Evolutionary conservation across 2,113 vertebrate species (phyloP), one percentile per base, ranked within the genome.

Genomic region (Mola mola): DNA sequence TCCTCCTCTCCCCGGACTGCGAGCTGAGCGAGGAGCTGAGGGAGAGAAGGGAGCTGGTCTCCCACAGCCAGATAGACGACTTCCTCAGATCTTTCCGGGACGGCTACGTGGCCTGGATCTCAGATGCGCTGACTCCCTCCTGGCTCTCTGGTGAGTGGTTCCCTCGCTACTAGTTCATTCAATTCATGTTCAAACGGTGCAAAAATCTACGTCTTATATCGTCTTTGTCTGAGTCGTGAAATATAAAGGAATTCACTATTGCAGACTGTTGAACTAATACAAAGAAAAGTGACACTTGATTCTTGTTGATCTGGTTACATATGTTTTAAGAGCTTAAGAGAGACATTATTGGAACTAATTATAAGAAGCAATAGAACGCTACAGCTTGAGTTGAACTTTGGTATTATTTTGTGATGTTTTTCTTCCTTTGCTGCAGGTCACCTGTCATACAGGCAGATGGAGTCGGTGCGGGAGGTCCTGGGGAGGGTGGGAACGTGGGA

Each of bases 401-500:
- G 46, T 33, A 2, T 24, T 52, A 1, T 26, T 26, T 8, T 20
- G 6, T 13, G 7, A 2, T 4, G 5, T 38, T 2, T 61, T 19
- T 33, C 42, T 17, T 40, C 59, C 53, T 10, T 6, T 53, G 16
- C 61, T 44, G 37, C 69, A 92, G 92, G 91, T 68, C 88, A 86
- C 75, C 77, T 93, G 81, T 93, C 92, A 0, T 92, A 90, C 83
- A 57, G 64, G 36, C 91, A 92, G 87, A 82, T 92, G 83, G 79
- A 72, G 22, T 80, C 78, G 0, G 78, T 75, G 49, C 76, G 81
- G 37, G 81, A 73, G 21, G 63, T 85, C 34, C 81, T 93, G 44
- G 56, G 56, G 29, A 67, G 24, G n/a, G 75, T 89, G 63, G 90
- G 89, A 34, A 93, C 91, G 1, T 93, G 92, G 91, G 92, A 93